phyloP scores from a whole-genome alignment of 1,140 invertebrate genomes.

The Pseudomyrmex concolor region DNA sequence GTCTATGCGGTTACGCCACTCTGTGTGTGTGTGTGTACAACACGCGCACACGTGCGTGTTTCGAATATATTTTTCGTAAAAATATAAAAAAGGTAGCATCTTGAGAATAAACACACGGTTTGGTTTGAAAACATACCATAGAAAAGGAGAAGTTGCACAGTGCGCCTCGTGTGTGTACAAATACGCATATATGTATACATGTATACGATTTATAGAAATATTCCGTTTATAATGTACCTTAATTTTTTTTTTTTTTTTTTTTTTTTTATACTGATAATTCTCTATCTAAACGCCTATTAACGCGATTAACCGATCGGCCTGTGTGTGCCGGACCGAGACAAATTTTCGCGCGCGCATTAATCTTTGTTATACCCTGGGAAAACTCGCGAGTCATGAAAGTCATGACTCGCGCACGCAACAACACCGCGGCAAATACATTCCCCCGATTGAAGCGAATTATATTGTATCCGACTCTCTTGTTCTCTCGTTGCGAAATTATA shows the following conservation, averaged over 20 bases:
- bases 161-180: constrained; percentile 58
- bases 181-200: constrained; percentile 55
- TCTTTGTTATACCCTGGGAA: constrained; percentile 21
- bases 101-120: constrained; percentile 61
- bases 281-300: constrained; percentile 62
- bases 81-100: constrained; percentile 67
- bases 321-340: not conserved
- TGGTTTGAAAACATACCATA: constrained; percentile 60
- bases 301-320: constrained; percentile 67
- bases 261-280: constrained; percentile 53
- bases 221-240: constrained; percentile 40
- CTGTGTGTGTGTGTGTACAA: not conserved
- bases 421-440: not conserved
- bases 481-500: no score
- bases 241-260: not conserved
- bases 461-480: no score
- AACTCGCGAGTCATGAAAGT: constrained; percentile 13
- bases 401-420: not conserved
- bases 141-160: constrained; percentile 66
- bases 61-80: constrained; percentile 44
- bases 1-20: constrained; percentile 21
- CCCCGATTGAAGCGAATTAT: constrained; percentile 37
- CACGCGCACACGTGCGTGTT: constrained; percentile 3
- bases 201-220: constrained; percentile 64
- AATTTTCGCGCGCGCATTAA: constrained; percentile 30